Conservation (phyloP, 2,797 vertebrate genomes). For the Anguilla anguilla region DNA sequence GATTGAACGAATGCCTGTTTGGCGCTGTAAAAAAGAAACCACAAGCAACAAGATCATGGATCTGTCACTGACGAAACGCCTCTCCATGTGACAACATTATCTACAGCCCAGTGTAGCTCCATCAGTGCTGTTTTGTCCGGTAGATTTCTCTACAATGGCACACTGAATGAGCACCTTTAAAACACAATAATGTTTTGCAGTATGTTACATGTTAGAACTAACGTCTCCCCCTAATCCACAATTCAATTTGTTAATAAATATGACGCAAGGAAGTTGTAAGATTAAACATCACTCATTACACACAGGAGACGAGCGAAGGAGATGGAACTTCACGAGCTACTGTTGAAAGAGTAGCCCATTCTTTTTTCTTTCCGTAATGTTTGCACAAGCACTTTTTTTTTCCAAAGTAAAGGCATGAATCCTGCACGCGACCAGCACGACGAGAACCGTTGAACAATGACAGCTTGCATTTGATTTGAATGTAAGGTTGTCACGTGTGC, state of each 20-base stretch:
- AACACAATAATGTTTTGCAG: slow-evolving; percentile 12
- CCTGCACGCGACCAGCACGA: slow-evolving; percentile 10
- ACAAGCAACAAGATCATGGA: slow-evolving; percentile 10
- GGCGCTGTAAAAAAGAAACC: not conserved
- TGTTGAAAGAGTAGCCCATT: slow-evolving; percentile 9
- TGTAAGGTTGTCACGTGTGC: not conserved
- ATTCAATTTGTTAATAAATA: slow-evolving; percentile 24
- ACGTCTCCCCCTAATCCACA: not conserved
- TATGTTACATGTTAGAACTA: not conserved
- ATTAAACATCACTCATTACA: slow-evolving; percentile 26
- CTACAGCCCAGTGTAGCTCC: slow-evolving; percentile 14
- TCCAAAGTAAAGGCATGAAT: not conserved
- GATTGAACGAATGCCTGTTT: not conserved
- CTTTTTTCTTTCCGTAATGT: slow-evolving; percentile 17
- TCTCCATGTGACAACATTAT: not conserved
- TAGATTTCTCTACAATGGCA: not conserved
- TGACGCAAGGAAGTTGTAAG: slow-evolving; percentile 34
- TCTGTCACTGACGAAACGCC: slow-evolving; percentile 15
- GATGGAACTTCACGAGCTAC: not conserved
- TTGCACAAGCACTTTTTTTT: slow-evolving; percentile 18
- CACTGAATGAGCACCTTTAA: not conserved
- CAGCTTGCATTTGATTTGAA: not conserved
- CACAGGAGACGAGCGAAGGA: not conserved
- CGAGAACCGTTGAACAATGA: not conserved
- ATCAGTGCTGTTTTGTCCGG: slow-evolving; percentile 1